Conservation (phyloP, 2,888 invertebrate genomes). For the Napeogenes inachia region DNA sequence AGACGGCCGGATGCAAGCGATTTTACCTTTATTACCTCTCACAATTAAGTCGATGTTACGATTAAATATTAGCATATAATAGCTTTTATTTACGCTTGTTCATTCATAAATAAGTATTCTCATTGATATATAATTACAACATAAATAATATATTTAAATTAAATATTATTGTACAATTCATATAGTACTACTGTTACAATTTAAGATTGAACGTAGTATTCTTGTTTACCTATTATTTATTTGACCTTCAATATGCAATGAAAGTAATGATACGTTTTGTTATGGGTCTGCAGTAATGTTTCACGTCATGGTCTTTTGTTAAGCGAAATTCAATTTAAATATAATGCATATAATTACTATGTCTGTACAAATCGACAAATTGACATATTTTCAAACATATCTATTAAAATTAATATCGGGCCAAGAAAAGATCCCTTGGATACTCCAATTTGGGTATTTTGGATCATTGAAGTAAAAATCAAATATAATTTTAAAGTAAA, state of each 20-base stretch:
- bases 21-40: conserved; percentile 55
- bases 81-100: conserved; percentile 38
- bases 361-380: neutral
- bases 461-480: too few species aligned
- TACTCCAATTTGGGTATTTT: neutral
- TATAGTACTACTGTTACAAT: conserved; percentile 1
- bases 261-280: conserved; percentile 1
- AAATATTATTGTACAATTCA: neutral
- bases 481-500: neutral
- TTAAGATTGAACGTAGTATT: conserved; percentile 1
- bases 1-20: conserved; percentile 53
- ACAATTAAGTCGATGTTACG: conserved; percentile 63
- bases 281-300: neutral
- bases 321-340: neutral
- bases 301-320: neutral
- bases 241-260: conserved; percentile 4
- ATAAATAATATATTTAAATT: neutral
- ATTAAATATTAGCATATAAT: conserved; percentile 69
- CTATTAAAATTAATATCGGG: neutral
- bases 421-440: conserved; percentile 2
- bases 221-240: neutral
- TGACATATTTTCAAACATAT: neutral
- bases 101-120: conserved; percentile 50
- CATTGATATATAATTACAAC: conserved; percentile 27
- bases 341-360: neutral